phyloP scores from a whole-genome alignment of 2,113 vertebrate species.

The Illadopsis cleaveri region DNA sequence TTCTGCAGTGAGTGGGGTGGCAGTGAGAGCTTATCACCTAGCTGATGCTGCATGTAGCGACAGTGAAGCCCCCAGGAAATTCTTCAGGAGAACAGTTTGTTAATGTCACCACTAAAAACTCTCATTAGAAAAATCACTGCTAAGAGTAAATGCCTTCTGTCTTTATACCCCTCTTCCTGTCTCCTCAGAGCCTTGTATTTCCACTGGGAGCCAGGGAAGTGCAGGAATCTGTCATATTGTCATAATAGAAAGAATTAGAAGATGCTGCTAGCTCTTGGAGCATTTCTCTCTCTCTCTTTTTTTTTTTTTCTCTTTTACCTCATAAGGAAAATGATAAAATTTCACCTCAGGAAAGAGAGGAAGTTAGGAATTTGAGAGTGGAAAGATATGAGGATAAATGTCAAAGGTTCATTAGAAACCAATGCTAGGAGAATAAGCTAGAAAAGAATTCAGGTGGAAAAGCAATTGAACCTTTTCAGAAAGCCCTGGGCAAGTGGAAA shows the following conservation, averaged over 20 bases:
- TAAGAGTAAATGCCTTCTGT: slow-evolving; percentile 57
- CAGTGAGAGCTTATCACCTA: background rate
- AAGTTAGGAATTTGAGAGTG: background rate
- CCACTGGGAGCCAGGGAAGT: slow-evolving; percentile 37
- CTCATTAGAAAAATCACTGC: slow-evolving; percentile 43
- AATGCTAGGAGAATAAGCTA: background rate
- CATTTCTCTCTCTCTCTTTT: background rate
- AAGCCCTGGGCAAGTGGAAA: slow-evolving; percentile 12
- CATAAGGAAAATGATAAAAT: slow-evolving; percentile 17
- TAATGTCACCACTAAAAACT: slow-evolving; percentile 41
- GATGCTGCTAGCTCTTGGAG: slow-evolving; percentile 29
- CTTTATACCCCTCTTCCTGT: slow-evolving; percentile 23
- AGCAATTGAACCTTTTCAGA: slow-evolving; percentile 14
- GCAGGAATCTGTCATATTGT: slow-evolving; percentile 61
- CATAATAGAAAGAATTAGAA: slow-evolving; percentile 73
- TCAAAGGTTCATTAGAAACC: background rate
- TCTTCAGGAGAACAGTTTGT: slow-evolving; percentile 35
- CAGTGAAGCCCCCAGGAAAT: slow-evolving; percentile 40
- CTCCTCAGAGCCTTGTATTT: slow-evolving; percentile 20
- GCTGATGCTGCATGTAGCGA: slow-evolving; percentile 12
- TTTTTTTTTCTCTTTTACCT: background rate
- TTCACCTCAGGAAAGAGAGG: background rate
- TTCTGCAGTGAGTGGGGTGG: background rate
- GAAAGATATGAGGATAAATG: slow-evolving; percentile 8
- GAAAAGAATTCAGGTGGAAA: slow-evolving; percentile 9